Percentiles rank a stretch among this genome's conserved stretches.
These are phyloP conservation scores for Nectonema munidae DNA, from an alignment of 2,888 invertebrate genomes.

Conservation along the genomic window DNA sequence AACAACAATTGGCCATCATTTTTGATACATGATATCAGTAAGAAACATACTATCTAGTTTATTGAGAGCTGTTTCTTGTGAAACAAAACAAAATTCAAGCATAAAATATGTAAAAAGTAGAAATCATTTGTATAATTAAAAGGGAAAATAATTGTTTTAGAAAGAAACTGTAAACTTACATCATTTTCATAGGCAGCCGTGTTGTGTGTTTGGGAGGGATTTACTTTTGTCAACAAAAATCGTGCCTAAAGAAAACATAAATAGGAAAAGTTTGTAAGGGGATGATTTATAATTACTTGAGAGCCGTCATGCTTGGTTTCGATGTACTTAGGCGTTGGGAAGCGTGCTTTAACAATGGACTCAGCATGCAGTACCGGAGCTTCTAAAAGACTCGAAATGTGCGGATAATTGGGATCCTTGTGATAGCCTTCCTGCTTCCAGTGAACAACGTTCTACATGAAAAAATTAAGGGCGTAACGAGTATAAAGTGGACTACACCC, in stretches of 20 bases:
- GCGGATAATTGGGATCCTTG: constrained; percentile 79
- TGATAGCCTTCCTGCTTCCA: constrained; percentile 86
- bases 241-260: constrained; percentile 34
- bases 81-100: background rate
- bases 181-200: constrained; percentile 53
- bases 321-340: constrained; percentile 93
- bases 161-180: constrained; percentile 32
- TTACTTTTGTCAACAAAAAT: constrained; percentile 86
- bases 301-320: constrained; percentile 97
- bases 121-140: background rate
- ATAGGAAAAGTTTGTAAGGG: constrained; percentile 1
- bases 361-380: constrained; percentile 89
- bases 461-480: constrained; percentile 13
- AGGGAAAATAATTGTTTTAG: no score
- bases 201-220: constrained; percentile 98
- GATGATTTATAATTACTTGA: constrained; percentile 29
- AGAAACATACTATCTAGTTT: background rate
- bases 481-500: no score
- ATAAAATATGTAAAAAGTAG: background rate
- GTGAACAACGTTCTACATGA: constrained; percentile 53
- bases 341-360: constrained; percentile 67
- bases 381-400: constrained; percentile 43
- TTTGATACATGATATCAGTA: background rate
- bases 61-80: background rate
- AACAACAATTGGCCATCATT: no score